These are phyloP conservation scores for Leptosomus discolor DNA, from an alignment of 2,113 vertebrate species.

Conservation along the genomic window DNA sequence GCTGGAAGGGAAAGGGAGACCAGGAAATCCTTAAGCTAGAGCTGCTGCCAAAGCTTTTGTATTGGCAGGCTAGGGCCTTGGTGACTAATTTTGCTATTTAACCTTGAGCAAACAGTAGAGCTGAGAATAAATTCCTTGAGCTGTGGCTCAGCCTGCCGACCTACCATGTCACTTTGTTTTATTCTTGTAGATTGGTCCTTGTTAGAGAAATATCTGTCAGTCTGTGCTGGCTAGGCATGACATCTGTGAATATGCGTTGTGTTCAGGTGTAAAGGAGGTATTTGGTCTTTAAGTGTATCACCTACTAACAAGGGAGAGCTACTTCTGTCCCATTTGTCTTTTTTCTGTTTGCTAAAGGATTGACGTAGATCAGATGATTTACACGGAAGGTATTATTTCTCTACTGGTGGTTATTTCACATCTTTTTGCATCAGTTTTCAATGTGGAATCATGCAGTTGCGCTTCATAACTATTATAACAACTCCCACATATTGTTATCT, in stretches of 20 bases:
- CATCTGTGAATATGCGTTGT: neutral
- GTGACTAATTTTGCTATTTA: conserved; percentile 38
- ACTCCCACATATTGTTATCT: neutral
- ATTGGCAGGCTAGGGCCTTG: neutral
- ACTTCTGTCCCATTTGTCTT: neutral
- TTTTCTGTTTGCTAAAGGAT: neutral
- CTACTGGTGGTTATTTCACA: neutral
- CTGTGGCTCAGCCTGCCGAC: neutral
- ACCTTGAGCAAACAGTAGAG: conserved; percentile 4
- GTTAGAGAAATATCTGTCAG: accelerated
- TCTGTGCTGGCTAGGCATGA: accelerated
- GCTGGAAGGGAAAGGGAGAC: neutral
- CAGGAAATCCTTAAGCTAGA: conserved; percentile 38
- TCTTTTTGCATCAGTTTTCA: neutral
- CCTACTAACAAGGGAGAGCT: neutral
- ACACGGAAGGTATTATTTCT: neutral
- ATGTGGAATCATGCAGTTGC: neutral
- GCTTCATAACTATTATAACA: neutral
- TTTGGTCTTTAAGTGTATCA: accelerated
- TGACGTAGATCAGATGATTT: neutral
- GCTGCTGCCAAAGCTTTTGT: conserved; percentile 40
- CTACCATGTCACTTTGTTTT: neutral
- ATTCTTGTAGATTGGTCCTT: neutral
- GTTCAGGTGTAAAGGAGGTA: neutral
- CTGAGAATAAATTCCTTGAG: neutral